Evolutionary conservation across 1,140 invertebrate species (phyloP).

Genomic region (Bombus huntii): DNA sequence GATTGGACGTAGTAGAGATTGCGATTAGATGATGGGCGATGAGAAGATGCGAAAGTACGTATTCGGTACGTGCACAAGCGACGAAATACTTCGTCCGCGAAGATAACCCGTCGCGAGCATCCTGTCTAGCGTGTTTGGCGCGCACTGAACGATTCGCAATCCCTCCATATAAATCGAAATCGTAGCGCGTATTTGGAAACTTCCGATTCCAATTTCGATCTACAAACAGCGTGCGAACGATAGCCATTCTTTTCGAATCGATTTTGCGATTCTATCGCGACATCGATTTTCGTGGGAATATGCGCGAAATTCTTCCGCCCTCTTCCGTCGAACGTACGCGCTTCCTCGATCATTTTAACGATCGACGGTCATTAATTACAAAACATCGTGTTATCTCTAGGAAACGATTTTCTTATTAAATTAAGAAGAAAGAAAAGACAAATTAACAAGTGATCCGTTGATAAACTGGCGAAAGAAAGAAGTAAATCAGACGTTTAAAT

Average conservation of each 20-base stretch:
- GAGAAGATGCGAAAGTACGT: neutral
- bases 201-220: constrained; percentile 51
- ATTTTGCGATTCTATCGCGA: constrained; percentile 12
- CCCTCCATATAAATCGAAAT: constrained; percentile 39
- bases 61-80: neutral
- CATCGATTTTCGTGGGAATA: neutral
- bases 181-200: constrained; percentile 44
- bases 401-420: neutral
- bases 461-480: neutral
- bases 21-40: neutral
- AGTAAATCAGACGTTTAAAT: neutral
- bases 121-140: constrained; percentile 12
- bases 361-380: neutral
- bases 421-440: too few species aligned
- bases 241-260: constrained; percentile 27
- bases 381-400: too few species aligned
- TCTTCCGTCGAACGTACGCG: too few species aligned
- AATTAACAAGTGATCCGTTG: neutral
- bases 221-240: constrained; percentile 40
- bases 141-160: constrained; percentile 32
- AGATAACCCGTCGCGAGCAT: constrained; percentile 8
- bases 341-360: neutral
- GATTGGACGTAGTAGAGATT: neutral
- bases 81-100: neutral
- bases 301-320: neutral